These are phyloP conservation scores for Metalampra italica DNA, from an alignment of 2,888 invertebrate genomes.

Conservation along the genomic window DNA sequence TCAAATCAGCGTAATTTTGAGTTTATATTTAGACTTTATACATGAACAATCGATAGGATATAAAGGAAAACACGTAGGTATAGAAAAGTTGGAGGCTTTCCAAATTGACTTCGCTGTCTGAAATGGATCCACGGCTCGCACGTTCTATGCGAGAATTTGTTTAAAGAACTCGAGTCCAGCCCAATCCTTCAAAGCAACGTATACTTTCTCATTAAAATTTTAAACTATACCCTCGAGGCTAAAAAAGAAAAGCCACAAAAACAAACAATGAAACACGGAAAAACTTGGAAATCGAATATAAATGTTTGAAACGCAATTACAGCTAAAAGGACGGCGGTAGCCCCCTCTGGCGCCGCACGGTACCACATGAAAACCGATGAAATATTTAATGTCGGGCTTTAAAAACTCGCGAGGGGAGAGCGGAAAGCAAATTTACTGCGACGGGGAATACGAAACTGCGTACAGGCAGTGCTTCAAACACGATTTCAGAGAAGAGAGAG, in stretches of 20 bases:
- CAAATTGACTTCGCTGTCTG: neutral
- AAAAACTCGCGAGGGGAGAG: constrained; percentile 53
- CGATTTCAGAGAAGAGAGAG: constrained; percentile 35
- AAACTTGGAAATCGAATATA: constrained; percentile 46
- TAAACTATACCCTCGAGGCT: neutral
- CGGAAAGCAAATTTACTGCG: constrained; percentile 61
- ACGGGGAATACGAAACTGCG: constrained; percentile 20
- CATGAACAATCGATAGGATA: too few species aligned
- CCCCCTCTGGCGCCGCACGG: constrained; percentile 66
- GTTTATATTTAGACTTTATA: too few species aligned
- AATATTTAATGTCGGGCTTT: constrained; percentile 68
- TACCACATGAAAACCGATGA: constrained; percentile 68
- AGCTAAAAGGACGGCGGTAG: constrained; percentile 45
- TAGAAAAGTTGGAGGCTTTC: constrained; percentile 8
- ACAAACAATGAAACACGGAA: constrained; percentile 28
- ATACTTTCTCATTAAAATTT: too few species aligned
- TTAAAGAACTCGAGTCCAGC: neutral
- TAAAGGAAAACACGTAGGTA: neutral
- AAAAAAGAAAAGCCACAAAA: constrained; percentile 8
- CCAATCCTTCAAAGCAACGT: too few species aligned
- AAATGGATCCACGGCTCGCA: neutral
- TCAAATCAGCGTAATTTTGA: too few species aligned
- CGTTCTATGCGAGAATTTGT: neutral
- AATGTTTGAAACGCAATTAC: constrained; percentile 44
- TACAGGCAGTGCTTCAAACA: constrained; percentile 39